These are phyloP conservation scores for Aradophagus sp. DNA, from an alignment of 1,140 invertebrate genomes.

Conservation along the genomic window DNA sequence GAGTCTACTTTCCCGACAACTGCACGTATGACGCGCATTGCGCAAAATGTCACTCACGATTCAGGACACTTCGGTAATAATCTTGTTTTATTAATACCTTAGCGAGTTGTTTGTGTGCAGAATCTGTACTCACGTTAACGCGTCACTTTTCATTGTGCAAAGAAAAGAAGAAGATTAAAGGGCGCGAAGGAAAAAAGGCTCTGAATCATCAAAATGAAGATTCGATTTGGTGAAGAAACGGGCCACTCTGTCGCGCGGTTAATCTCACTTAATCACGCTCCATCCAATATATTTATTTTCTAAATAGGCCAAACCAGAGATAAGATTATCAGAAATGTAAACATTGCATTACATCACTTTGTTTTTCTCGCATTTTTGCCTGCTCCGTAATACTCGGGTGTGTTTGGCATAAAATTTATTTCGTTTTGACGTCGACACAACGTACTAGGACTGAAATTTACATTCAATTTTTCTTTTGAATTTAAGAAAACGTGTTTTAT, in stretches of 20 bases:
- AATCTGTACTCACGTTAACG: slow-evolving; percentile 24
- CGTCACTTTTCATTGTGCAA: too few species aligned
- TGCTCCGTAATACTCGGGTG: too few species aligned
- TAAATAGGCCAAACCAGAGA: slow-evolving; percentile 35
- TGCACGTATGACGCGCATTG: too few species aligned
- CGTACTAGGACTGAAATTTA: too few species aligned
- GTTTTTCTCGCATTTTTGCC: slow-evolving; percentile 16
- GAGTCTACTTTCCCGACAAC: too few species aligned
- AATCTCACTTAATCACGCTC: slow-evolving; percentile 22
- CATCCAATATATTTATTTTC: slow-evolving; percentile 39
- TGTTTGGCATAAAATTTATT: too few species aligned
- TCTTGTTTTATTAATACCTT: slow-evolving; percentile 52
- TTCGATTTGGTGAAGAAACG: slow-evolving; percentile 6
- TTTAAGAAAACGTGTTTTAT: too few species aligned
- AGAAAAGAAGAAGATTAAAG: too few species aligned
- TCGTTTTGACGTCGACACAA: too few species aligned
- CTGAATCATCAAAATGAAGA: slow-evolving; percentile 3
- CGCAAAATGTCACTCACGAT: slow-evolving; percentile 50
- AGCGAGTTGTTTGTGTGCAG: slow-evolving; percentile 26
- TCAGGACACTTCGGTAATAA: slow-evolving; percentile 47
- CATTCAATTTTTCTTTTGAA: too few species aligned
- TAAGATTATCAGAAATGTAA: slow-evolving; percentile 44
- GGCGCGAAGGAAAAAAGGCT: slow-evolving; percentile 1
- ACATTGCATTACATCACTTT: slow-evolving; percentile 36
- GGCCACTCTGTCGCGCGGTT: slow-evolving; percentile 2